Base-by-base conservation (phyloP, 2,113 vertebrate species). In the Phainopepla nitens region DNA sequence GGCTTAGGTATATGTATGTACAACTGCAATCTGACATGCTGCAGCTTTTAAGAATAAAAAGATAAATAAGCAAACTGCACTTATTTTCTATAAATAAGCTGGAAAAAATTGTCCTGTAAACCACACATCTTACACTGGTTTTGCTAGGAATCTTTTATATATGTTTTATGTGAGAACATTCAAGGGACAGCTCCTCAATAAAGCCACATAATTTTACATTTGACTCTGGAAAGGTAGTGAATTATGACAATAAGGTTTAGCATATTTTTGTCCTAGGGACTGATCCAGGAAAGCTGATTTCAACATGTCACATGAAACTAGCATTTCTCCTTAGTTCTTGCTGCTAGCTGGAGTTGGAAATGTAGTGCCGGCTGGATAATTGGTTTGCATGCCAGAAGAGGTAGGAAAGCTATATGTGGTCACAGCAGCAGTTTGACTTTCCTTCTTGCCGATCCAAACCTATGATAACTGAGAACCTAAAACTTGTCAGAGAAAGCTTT, bases 91-190 rank as follows among this genome's bases (percentile, higher is more conserved):
- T 50, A 89, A 94, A 54, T 47, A 71, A 68, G 24, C 6, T 27
- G 35, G 11, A 35, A 20, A 31, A 20, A 4, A 3, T 4, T 39
- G 8, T 57, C 15, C 25, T 62, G 3, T 78, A 78, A 61, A 62
- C 18, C 10, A 44, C 6, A 11, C 36, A n/a, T 15, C 12, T 68
- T n/a, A 44, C 6, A 27, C 7, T 65, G 1, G 0, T 70, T 50
- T 64, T 54, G 29, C 18, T 60, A 36, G 28, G 19, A 76, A 61
- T 54, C 9, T 45, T 75, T 71, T 31, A 16, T 35, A 2, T 17
- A 4, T 15, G 29, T 47, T 41, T 73, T 24, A 16, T 28, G 7
- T 81, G 58, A 44, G 61, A 84, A 36, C 4, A 6, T 60, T 75
- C 7, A 47, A 51, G 8, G 28, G 31, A 69, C 20, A 53, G 16